These are phyloP conservation scores for Myrmophylax atrothorax DNA, from an alignment of 2,113 vertebrate genomes.

Conservation along the genomic window DNA sequence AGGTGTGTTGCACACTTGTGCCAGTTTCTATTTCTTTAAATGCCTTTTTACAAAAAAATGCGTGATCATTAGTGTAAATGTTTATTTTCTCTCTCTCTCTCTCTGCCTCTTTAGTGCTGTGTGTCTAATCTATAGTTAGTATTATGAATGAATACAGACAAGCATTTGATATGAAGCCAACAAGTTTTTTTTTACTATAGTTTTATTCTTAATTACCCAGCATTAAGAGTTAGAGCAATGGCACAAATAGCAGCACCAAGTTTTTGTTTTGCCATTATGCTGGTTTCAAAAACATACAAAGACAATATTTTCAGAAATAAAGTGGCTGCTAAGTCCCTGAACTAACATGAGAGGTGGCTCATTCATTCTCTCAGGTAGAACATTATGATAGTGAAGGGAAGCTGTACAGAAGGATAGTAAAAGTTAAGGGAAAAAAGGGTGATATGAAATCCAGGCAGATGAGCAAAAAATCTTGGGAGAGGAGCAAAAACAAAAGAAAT, in stretches of 20 bases:
- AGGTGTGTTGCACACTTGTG: not conserved
- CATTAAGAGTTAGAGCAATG: conserved; percentile 33
- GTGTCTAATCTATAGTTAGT: conserved; percentile 49
- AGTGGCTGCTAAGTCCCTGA: not conserved
- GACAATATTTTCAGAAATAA: conserved; percentile 19
- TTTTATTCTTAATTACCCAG: conserved; percentile 57
- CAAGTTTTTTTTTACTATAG: conserved; percentile 51
- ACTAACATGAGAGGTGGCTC: not conserved
- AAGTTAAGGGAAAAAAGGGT: not conserved
- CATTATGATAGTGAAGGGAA: not conserved
- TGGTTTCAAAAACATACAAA: not conserved
- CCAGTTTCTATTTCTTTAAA: not conserved
- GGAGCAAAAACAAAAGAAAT: not conserved
- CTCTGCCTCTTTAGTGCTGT: conserved; percentile 13
- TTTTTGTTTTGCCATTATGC: conserved; percentile 3
- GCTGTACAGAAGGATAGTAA: not conserved
- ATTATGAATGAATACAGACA: conserved; percentile 65
- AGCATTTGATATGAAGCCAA: conserved; percentile 71
- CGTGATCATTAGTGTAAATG: not conserved
- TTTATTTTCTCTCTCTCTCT: not conserved
- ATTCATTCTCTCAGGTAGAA: not conserved
- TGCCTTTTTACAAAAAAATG: not conserved
- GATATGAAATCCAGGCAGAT: not conserved
- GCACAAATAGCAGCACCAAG: not conserved
- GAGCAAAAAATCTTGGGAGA: not conserved